Conservation (phyloP, 2,888 invertebrate species). For the Zele albiditarsus region DNA sequence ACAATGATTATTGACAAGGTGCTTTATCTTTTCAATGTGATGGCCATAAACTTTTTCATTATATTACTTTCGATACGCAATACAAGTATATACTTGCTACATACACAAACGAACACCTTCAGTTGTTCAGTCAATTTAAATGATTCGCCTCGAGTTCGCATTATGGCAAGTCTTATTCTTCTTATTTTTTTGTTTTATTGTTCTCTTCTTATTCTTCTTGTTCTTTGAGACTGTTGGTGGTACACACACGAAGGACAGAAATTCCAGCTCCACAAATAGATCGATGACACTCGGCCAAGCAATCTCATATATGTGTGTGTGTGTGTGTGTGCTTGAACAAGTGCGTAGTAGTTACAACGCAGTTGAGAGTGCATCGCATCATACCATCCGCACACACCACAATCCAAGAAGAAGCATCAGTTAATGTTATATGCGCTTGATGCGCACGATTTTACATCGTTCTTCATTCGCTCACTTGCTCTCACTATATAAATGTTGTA, state of each 20-base stretch:
- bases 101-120: neutral
- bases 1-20: neutral
- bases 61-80: neutral
- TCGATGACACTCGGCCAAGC: slow-evolving; percentile 71
- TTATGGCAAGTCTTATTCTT: neutral
- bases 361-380: neutral
- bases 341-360: slow-evolving; percentile 19
- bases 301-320: slow-evolving; percentile 52
- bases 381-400: neutral
- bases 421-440: slow-evolving; percentile 13
- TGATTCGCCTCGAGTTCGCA: neutral
- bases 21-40: neutral
- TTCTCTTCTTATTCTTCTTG: slow-evolving; percentile 36
- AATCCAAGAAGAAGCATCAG: neutral
- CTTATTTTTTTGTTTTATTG: neutral
- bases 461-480: slow-evolving; percentile 5
- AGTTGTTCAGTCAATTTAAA: neutral
- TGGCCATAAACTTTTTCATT: neutral
- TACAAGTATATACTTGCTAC: neutral
- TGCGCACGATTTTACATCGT: slow-evolving; percentile 13
- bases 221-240: slow-evolving; percentile 40
- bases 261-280: slow-evolving; percentile 72
- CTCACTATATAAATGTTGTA: slow-evolving; percentile 15
- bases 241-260: slow-evolving; percentile 63
- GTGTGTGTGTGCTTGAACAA: slow-evolving; percentile 19